phyloP scores from a whole-genome alignment of 2,888 invertebrate genomes.

The Microdon myrmicae region DNA sequence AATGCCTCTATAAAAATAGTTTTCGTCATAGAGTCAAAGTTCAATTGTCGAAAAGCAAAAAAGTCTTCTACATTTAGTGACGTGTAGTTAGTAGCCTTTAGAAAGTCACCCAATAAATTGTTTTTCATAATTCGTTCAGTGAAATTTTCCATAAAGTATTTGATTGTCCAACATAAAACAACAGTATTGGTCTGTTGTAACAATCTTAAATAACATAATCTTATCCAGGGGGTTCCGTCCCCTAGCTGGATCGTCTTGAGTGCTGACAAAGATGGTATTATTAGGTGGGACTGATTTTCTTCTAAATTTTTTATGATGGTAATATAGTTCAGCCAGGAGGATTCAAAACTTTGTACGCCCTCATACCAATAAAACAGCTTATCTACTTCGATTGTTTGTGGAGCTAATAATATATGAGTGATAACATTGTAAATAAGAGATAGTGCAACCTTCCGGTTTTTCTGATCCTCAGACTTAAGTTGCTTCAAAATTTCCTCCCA shows the following conservation, averaged over 20 bases:
- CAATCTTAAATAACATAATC: constrained; percentile 57
- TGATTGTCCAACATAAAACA: constrained; percentile 61
- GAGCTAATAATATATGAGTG: background rate
- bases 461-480: constrained; percentile 55
- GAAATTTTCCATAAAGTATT: constrained; percentile 55
- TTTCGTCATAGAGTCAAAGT: constrained; percentile 10
- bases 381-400: background rate
- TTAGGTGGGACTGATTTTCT: constrained; percentile 63
- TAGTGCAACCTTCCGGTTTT: constrained; percentile 57
- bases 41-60: constrained; percentile 40
- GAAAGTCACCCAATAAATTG: constrained; percentile 55
- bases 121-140: constrained; percentile 44
- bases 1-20: constrained; percentile 34
- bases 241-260: constrained; percentile 38
- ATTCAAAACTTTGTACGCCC: constrained; percentile 20
- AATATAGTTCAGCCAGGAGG: constrained; percentile 57
- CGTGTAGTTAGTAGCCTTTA: constrained; percentile 59
- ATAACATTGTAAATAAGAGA: constrained; percentile 57
- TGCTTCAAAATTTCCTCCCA: constrained; percentile 52
- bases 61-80: constrained; percentile 58
- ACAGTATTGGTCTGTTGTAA: constrained; percentile 60
- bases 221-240: constrained; percentile 53
- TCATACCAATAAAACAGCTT: constrained; percentile 4
- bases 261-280: constrained; percentile 59
- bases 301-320: constrained; percentile 62